Evolutionary conservation across 2,888 invertebrate genomes (phyloP), one percentile per base, ranked within the genome.

Genomic region (Amblyjoppa fuscipennis): DNA sequence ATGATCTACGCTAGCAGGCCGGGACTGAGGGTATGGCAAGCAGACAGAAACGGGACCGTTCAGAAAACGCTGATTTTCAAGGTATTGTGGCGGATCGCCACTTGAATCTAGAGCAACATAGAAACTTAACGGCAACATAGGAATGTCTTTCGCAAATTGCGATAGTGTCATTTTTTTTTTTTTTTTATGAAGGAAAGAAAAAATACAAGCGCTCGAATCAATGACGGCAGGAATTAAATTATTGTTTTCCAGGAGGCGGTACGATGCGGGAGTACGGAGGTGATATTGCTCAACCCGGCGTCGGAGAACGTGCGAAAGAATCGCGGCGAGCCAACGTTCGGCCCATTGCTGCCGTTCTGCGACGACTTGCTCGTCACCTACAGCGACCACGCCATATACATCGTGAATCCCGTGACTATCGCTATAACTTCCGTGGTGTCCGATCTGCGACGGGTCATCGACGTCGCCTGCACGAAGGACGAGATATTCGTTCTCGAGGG

Each of bases 401-500:
- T 98, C 71, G 94, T 98, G 59, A 97, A 98, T 95, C 96, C 98
- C 31, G 94, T 96, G 59, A 95, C 91, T 7, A 92, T 93, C 77
- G 90, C 91, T 11, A 93, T 94, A 88, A 92, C 92, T 16, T 92
- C 93, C 13, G 89, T 92, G 9, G 88, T 94, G 34, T 91, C 91
- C 31, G 92, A 94, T 85, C 88, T 94, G 16, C 88, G 94, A 59
- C 91, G 89, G 13, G 90, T 94, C 31, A 93, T 92, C 20, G 92
- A 94, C 45, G 96, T 96, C 74, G 95, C 96, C 0, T 96, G 96
- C 88, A 95, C 95, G 89, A 96, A 96, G 92, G 96, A 96, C 88
- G 97, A 97, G 95, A 97, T 98, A 89, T 98, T 98, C 94, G 95
- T 98, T 71, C 94, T 98, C 90, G 97, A 98, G 93, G 97, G 97